Base-by-base conservation (phyloP, 92 coral and sea anemone species). In the Diadumene lineata region DNA sequence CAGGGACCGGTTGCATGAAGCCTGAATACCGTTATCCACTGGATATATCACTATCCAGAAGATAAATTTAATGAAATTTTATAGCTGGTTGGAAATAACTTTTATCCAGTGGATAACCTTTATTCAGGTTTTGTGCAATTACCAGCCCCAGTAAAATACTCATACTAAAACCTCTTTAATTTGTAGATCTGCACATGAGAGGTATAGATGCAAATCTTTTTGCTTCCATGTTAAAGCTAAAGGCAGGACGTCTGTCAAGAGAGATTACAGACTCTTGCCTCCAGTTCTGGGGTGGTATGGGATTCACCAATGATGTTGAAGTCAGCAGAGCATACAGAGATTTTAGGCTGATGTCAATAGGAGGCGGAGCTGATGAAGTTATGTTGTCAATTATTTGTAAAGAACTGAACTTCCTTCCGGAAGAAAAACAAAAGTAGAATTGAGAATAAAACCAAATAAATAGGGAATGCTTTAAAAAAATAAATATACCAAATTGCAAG, bases 251-350 rank as follows among this genome's bases (percentile, higher is more conserved):
- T 8, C 61, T 94, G 38, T 92, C 82, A 15, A 83, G 98, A 29
- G 97, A 94, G 67, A 86, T 94, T 43, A 46, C 94, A 1, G 98
- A 94, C 68, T 72, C 98, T 1, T 94, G 98, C 67, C 84, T 94
- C 17, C 98, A 94, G 92, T 94, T 88, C 82, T 94, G 98, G 98
- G 98, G 98, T 64, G 98, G 98, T 31, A 94, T 94, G 98, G 98
- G 98, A 31, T 94, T 82, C 81, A 94, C 97, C 23, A 55, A 82
- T 25, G 98, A 91, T 11, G 89, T 92, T 21, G 93, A 88, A 66
- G 86, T 94, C 29, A 86, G 98, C 77, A 90, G 98, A 56, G 82
- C 89, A 15, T 94, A 71, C 75, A 84, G 98, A 68, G 98, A 94
- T 70, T 70, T 72, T 33, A 85, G 98, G 21, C 71, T 94, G 60